Evolutionary conservation across 2,797 vertebrate genomes (phyloP).

Genomic region (Intellagama lesueurii): DNA sequence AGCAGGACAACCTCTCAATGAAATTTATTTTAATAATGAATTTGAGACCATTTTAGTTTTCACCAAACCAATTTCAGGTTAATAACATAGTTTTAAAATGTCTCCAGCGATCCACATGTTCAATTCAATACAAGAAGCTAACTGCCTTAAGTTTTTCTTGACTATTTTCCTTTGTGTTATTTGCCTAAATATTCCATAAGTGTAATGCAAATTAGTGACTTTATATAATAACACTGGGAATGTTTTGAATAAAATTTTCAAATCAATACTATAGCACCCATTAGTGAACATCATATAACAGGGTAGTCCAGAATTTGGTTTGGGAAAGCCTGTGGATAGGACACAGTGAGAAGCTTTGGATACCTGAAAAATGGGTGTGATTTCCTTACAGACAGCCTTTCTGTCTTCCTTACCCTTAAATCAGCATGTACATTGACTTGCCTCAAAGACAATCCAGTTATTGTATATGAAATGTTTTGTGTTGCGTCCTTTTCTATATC

Average conservation of each 20-base stretch:
- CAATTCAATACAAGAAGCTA: neutral
- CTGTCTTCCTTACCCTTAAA: no score
- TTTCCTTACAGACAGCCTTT: no score
- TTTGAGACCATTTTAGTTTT: neutral
- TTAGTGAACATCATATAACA: no score
- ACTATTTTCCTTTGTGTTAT: neutral
- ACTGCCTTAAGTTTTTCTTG: neutral
- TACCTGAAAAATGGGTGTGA: no score
- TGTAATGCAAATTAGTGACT: neutral
- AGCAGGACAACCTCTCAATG: neutral
- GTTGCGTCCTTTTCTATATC: no score
- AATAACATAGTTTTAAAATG: neutral
- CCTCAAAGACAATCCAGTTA: no score
- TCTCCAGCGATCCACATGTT: neutral
- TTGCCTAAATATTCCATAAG: neutral
- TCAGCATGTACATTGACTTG: no score
- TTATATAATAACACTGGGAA: no score
- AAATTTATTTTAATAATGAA: neutral
- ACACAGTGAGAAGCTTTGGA: neutral
- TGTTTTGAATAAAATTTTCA: neutral
- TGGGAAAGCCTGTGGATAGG: neutral
- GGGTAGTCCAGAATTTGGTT: neutral
- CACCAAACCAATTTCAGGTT: neutral
- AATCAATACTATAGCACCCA: neutral
- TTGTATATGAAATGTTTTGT: neutral